Conservation (phyloP, 2,113 vertebrate genomes). For the Ophiodon elongatus region DNA sequence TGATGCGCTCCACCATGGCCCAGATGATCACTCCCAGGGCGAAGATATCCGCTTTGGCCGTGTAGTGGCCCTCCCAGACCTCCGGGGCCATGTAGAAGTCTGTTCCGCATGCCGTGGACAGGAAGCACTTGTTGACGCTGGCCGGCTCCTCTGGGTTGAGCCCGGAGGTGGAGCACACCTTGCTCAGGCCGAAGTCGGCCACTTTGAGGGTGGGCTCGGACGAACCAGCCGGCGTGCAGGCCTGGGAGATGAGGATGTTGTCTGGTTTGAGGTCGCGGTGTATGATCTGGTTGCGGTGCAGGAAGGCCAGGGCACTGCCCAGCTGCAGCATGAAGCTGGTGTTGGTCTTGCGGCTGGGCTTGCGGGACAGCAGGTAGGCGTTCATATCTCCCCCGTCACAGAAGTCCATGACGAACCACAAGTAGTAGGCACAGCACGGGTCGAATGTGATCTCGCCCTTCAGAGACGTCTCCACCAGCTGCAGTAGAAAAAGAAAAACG, state of each 20-base stretch:
- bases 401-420: slow-evolving; percentile 99
- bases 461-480: slow-evolving; percentile 97
- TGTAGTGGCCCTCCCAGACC: slow-evolving; percentile 98
- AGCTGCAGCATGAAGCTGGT: slow-evolving; percentile 99
- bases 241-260: slow-evolving; percentile 95
- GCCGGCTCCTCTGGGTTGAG: slow-evolving; percentile 93
- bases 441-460: slow-evolving; percentile 98
- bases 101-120: slow-evolving; percentile 95
- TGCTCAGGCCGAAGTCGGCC: slow-evolving; percentile 96
- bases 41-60: slow-evolving; percentile 98
- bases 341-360: slow-evolving; percentile 95
- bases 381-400: slow-evolving; percentile 99
- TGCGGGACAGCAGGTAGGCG: slow-evolving; percentile 93
- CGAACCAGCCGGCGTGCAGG: slow-evolving; percentile 77
- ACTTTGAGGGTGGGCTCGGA: slow-evolving; percentile 94
- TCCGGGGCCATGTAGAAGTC: slow-evolving; percentile 99
- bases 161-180: slow-evolving; percentile 93
- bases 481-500: slow-evolving; percentile 36
- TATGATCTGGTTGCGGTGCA: slow-evolving; percentile 98
- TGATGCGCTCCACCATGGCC: slow-evolving; percentile 98
- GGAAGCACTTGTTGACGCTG: slow-evolving; percentile 95
- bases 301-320: slow-evolving; percentile 95
- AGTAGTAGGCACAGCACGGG: slow-evolving; percentile 93
- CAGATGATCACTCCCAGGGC: slow-evolving; percentile 97
- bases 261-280: slow-evolving; percentile 97